Evolutionary conservation across 2,797 vertebrate genomes (phyloP).

Genomic region (Darevskia mixta): DNA sequence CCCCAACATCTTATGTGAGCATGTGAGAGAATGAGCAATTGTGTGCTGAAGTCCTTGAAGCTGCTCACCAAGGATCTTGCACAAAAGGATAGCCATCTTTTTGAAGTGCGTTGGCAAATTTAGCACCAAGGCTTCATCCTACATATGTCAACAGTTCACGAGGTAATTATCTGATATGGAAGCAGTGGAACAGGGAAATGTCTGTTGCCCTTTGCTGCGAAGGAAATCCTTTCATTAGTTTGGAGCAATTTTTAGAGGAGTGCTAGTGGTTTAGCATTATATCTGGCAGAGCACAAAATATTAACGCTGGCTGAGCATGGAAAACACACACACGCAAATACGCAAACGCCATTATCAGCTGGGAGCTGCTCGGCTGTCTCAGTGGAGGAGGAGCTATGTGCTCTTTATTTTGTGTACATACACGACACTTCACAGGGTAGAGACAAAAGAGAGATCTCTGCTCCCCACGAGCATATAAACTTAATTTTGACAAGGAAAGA

Average conservation of each 20-base stretch:
- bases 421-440: neutral
- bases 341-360: neutral
- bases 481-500: neutral
- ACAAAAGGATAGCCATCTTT: slow-evolving; percentile 14
- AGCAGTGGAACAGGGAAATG: slow-evolving; percentile 8
- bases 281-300: neutral
- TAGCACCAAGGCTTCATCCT: neutral
- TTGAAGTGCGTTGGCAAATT: neutral
- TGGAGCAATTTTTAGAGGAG: slow-evolving; percentile 22
- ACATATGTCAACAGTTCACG: neutral
- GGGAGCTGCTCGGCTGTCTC: neutral
- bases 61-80: neutral
- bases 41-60: neutral
- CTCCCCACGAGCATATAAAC: neutral
- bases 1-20: slow-evolving; percentile 12
- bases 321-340: neutral
- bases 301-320: neutral
- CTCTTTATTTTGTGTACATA: neutral
- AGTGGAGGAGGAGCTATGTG: neutral
- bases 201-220: neutral
- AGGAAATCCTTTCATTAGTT: slow-evolving; percentile 24
- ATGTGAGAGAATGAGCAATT: slow-evolving; percentile 31
- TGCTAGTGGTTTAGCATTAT: neutral
- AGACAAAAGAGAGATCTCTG: neutral
- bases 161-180: neutral